These are phyloP conservation scores for Chunga burmeisteri DNA, from an alignment of 2,113 vertebrate genomes.

Conservation along the genomic window DNA sequence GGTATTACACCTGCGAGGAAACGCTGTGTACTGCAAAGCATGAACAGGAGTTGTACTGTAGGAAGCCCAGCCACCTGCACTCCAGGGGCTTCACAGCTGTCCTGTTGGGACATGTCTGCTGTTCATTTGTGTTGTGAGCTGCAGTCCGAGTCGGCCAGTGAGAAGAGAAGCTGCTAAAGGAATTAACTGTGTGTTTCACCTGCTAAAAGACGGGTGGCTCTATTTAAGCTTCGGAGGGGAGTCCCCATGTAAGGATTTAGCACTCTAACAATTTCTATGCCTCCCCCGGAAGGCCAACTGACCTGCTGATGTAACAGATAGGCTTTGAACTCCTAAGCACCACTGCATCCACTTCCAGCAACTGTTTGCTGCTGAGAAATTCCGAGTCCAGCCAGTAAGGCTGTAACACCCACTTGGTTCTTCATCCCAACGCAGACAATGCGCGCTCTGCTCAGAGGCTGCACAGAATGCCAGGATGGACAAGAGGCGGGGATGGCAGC, in stretches of 20 bases:
- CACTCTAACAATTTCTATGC: neutral
- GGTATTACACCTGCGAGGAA: neutral
- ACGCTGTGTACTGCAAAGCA: neutral
- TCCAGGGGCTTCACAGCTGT: neutral
- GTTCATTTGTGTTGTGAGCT: slow-evolving; percentile 24
- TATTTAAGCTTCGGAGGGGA: slow-evolving; percentile 26
- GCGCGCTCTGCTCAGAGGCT: slow-evolving; percentile 3
- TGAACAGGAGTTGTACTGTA: neutral
- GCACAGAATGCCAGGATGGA: slow-evolving; percentile 59
- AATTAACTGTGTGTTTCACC: slow-evolving; percentile 28
- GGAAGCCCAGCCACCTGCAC: neutral
- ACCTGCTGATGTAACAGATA: slow-evolving; percentile 20
- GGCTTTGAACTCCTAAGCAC: slow-evolving; percentile 49
- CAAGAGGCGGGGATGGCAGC: slow-evolving; percentile 60
- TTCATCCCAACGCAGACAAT: slow-evolving; percentile 29
- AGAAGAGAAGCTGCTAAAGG: slow-evolving; percentile 36
- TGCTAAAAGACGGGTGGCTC: neutral
- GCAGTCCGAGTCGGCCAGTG: slow-evolving; percentile 48
- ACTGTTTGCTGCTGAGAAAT: slow-evolving; percentile 20
- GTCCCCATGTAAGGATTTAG: neutral
- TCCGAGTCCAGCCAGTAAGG: slow-evolving; percentile 40
- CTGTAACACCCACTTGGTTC: slow-evolving; percentile 15
- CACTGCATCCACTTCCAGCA: slow-evolving; percentile 47
- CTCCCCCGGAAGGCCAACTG: slow-evolving; percentile 10
- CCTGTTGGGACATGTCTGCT: neutral